These are phyloP conservation scores for Ips nitidus DNA, from an alignment of 1,140 invertebrate genomes.

Conservation along the genomic window DNA sequence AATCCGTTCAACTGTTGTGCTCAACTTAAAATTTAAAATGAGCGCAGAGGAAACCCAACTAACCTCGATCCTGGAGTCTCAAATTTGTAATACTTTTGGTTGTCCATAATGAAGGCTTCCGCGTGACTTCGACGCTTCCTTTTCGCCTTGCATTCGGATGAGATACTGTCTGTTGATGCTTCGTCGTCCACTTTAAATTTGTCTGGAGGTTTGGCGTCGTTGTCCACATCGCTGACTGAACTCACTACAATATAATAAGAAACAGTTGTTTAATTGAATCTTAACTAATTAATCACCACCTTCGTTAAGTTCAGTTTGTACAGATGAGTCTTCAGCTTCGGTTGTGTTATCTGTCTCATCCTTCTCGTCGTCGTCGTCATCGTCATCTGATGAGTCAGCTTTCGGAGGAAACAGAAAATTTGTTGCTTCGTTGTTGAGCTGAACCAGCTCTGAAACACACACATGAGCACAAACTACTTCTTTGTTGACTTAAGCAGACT, in stretches of 20 bases:
- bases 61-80: conserved; percentile 59
- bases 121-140: conserved; percentile 60
- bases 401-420: conserved; percentile 79
- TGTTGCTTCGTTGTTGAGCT: conserved; percentile 78
- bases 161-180: conserved; percentile 45
- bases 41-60: conserved; percentile 4
- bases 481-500: not conserved
- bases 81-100: conserved; percentile 65
- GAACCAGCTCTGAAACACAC: conserved; percentile 59
- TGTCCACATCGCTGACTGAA: conserved; percentile 32
- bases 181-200: conserved; percentile 45
- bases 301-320: no score
- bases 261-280: not conserved
- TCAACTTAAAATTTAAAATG: conserved; percentile 6
- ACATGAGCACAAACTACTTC: not conserved
- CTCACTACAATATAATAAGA: not conserved
- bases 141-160: conserved; percentile 41
- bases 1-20: not conserved
- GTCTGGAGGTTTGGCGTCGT: conserved; percentile 15
- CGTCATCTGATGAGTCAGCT: conserved; percentile 57
- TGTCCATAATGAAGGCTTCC: conserved; percentile 62
- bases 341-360: conserved; percentile 1
- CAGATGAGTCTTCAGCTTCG: conserved; percentile 13
- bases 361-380: conserved; percentile 47
- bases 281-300: no score